Conservation (phyloP, 2,797 vertebrate genomes). For the Megalops cyprinoides region DNA sequence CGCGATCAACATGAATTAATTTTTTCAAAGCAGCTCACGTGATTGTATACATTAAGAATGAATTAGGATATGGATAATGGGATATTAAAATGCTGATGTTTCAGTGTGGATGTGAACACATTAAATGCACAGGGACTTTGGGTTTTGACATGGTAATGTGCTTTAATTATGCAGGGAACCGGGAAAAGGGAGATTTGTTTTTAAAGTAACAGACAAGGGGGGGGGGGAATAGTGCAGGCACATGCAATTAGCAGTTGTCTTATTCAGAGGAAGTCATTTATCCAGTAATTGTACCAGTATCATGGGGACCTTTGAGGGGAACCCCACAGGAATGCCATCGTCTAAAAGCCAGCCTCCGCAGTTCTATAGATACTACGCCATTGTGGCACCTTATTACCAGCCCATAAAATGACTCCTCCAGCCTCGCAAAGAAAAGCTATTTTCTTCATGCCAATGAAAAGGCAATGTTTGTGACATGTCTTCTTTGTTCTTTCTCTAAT, state of each 20-base stretch:
- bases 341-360: slow-evolving; percentile 4
- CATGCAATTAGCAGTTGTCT: not conserved
- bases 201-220: not conserved
- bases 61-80: not conserved
- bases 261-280: not conserved
- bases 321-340: not conserved
- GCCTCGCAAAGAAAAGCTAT: not conserved
- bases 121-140: not conserved
- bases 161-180: not conserved
- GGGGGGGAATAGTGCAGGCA: not conserved
- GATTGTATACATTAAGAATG: not conserved
- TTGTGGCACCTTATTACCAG: too few relatives aligned
- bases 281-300: not conserved
- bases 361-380: not conserved
- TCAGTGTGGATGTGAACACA: not conserved
- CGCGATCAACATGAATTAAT: not conserved
- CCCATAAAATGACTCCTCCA: not conserved
- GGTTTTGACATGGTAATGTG: not conserved
- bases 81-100: not conserved
- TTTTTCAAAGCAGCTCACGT: not conserved
- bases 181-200: not conserved
- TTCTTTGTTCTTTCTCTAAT: not conserved
- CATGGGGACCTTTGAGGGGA: not conserved
- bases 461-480: not conserved
- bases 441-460: not conserved